Conservation (phyloP, 2,113 vertebrate genomes). For the Crocuta crocuta region DNA sequence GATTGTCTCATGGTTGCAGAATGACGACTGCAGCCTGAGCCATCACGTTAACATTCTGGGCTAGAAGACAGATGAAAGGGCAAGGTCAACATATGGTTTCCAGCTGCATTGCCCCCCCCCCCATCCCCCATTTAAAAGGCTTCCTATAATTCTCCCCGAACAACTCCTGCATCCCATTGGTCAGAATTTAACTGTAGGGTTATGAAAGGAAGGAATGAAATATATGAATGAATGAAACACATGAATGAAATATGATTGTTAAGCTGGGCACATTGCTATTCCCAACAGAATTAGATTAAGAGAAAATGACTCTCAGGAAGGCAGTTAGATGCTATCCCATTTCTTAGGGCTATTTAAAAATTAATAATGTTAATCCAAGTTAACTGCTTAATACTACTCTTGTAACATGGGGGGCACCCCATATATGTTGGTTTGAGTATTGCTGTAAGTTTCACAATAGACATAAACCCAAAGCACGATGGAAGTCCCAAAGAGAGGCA, state of each 20-base stretch:
- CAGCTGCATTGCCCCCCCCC: not conserved
- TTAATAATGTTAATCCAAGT: not conserved
- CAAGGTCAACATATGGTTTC: not conserved
- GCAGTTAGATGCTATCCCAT: not conserved
- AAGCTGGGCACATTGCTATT: not conserved
- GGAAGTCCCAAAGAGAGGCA: not conserved
- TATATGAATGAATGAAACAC: not conserved
- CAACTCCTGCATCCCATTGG: not conserved
- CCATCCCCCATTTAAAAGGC: not conserved
- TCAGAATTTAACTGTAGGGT: conserved; percentile 7
- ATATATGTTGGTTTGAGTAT: not conserved
- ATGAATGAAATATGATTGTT: not conserved
- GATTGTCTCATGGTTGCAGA: not conserved
- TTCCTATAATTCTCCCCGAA: not conserved
- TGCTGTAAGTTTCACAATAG: not conserved
- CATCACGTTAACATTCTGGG: not conserved
- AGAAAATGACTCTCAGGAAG: not conserved
- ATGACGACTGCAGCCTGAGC: not conserved
- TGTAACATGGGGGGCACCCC: not conserved
- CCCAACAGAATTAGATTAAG: not conserved
- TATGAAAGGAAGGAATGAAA: not conserved
- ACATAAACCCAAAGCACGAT: not conserved
- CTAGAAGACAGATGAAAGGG: not conserved
- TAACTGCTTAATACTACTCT: not conserved
- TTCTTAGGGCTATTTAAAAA: not conserved